phyloP scores from a whole-genome alignment of 2,888 invertebrate genomes.

The Phania funesta region DNA sequence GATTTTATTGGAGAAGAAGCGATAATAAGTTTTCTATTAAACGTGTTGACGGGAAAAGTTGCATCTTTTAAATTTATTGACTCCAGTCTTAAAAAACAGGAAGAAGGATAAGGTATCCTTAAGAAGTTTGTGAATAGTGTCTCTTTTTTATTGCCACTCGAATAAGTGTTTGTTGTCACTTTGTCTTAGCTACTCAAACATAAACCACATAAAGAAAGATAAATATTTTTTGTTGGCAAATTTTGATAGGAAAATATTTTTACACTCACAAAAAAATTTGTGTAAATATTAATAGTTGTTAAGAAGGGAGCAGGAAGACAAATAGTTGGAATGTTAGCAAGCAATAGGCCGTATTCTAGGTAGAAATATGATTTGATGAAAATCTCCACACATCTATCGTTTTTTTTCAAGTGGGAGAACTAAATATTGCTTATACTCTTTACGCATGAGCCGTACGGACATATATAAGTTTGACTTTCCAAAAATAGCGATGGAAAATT shows the following conservation, averaged over 20 bases:
- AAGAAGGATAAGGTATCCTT: slow-evolving; percentile 10
- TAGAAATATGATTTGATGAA: no score
- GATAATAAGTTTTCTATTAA: background rate
- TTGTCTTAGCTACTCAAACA: slow-evolving; percentile 45
- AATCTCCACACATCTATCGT: no score
- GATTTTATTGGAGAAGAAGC: background rate
- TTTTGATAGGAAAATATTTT: background rate
- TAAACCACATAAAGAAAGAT: slow-evolving; percentile 35
- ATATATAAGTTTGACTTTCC: no score
- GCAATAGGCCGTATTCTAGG: no score
- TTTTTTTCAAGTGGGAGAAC: no score
- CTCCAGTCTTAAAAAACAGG: background rate
- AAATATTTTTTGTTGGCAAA: slow-evolving; percentile 3
- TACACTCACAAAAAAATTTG: background rate
- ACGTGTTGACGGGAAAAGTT: slow-evolving; percentile 11
- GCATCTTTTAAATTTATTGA: slow-evolving; percentile 42
- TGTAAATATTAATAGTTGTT: background rate
- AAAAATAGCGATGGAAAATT: no score
- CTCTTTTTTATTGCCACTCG: slow-evolving; percentile 13
- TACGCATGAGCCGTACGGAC: no score
- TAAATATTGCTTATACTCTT: no score
- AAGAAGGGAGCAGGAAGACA: no score
- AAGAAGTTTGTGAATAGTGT: slow-evolving; percentile 20
- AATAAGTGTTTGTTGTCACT: slow-evolving; percentile 47
- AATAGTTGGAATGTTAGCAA: no score